Evolutionary conservation across 2,113 vertebrate genomes (phyloP).

Genomic region (Pachyramphus minor): DNA sequence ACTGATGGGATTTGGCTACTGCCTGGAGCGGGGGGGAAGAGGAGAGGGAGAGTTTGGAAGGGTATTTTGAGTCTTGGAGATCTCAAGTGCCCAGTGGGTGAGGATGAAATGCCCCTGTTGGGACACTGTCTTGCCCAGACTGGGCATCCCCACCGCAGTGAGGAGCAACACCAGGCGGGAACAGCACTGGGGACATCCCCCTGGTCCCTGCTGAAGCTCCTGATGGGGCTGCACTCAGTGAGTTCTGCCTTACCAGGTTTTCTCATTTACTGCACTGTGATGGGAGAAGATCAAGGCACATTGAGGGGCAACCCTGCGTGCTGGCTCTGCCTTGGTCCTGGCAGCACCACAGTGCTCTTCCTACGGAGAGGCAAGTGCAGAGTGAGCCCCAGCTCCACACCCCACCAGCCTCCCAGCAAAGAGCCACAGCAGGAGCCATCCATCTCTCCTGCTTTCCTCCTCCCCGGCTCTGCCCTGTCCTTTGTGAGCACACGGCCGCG

Average conservation of each 20-base stretch:
- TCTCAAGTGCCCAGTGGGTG: neutral
- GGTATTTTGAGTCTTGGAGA: neutral
- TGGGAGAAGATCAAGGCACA: neutral
- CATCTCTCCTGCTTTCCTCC: neutral
- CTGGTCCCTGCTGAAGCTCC: accelerated
- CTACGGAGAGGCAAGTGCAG: accelerated
- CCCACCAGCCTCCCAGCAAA: accelerated
- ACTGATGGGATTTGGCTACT: neutral
- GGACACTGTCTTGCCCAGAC: neutral
- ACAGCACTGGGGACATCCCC: neutral
- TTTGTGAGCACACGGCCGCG: neutral
- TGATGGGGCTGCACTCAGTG: accelerated
- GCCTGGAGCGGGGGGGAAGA: neutral
- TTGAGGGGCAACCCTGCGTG: no score
- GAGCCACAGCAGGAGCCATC: neutral
- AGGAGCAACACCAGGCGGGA: neutral
- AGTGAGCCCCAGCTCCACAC: neutral
- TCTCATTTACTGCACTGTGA: neutral
- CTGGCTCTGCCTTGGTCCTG: neutral
- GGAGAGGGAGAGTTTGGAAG: neutral
- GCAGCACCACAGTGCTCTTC: neutral
- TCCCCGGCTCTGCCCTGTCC: neutral
- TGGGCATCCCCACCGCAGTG: neutral
- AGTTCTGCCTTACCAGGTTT: neutral
- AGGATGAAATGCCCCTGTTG: accelerated